Evolutionary conservation across 2,888 invertebrate genomes (phyloP), one percentile per base, ranked within the genome.

Genomic region (Priocnemis perturbator): DNA sequence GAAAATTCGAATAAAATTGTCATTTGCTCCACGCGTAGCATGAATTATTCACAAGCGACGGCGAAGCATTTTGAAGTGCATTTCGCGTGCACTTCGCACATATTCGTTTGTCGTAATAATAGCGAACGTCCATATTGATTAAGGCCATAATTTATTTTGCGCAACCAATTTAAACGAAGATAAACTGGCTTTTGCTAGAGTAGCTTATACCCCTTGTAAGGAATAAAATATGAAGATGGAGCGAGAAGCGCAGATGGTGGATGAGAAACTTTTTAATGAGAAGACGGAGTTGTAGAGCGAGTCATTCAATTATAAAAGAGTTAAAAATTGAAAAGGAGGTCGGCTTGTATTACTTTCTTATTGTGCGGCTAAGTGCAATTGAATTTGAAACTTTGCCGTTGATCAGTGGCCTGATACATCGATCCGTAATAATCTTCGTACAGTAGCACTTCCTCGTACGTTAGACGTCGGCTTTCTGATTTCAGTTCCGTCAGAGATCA

Each of bases 141-240:
- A 37, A 37, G 37, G 37, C 37, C 11, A 37, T 37, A 37, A 37
- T 37, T 37, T 37, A 7, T 37, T 37, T 37, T 37, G 37, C 37
- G 37, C 37, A 37, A 37, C 60, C 64, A 71, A 78, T 69, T 69
- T 69, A 61, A 53, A 69, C 68, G 70, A 78, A 78, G 69, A 70
- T 73, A 77, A 78, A 77, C 69, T 66, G 68, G 56, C 57, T 67
- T 62, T 56, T 52, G 30, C 63, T 64, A 56, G 65, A 56, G 60
- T 69, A 68, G 59, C 76, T 69, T 64, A 70, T 61, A 64, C 53
- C 37, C 53, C 71, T 73, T 68, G 69, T 66, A 65, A 69, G 60
- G 69, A 77, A 79, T 79, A 77, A 79, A 79, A 79, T 75, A 79
- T 72, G 78, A 79, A 73, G 72, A 77, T 63, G 67, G 56, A 71